Percentiles rank a stretch among this genome's conserved stretches.
These are phyloP conservation scores for Trichomycterus rosablanca DNA, from an alignment of 2,113 vertebrate genomes.

Conservation along the genomic window DNA sequence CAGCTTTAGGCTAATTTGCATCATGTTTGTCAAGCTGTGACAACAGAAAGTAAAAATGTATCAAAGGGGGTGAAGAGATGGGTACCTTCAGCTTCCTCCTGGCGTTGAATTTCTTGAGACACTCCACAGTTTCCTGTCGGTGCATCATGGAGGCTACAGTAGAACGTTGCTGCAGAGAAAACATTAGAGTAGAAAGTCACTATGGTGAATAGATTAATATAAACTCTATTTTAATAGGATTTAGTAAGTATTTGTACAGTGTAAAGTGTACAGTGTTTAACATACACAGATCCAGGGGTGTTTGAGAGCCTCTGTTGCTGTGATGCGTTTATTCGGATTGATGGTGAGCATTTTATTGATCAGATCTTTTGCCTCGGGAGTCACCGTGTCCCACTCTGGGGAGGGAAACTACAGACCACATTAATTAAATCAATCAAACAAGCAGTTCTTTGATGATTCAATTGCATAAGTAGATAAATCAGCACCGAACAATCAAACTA, in stretches of 20 bases:
- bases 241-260: too few species aligned
- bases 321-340: constrained; percentile 94
- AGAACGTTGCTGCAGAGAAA: constrained; percentile 82
- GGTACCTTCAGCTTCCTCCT: constrained; percentile 94
- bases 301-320: constrained; percentile 88
- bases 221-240: too few species aligned
- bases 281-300: constrained; percentile 98
- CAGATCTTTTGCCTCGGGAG: constrained; percentile 96
- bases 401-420: constrained; percentile 81
- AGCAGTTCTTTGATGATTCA: neutral
- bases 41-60: too few species aligned
- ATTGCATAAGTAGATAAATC: too few species aligned
- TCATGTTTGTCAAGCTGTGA: too few species aligned
- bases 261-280: too few species aligned
- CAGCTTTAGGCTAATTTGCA: too few species aligned
- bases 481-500: too few species aligned
- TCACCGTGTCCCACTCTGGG: constrained; percentile 98
- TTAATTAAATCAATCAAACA: neutral
- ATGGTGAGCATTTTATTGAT: constrained; percentile 99
- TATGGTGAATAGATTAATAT: too few species aligned
- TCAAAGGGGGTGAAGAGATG: too few species aligned
- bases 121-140: constrained; percentile 97
- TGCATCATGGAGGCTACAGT: constrained; percentile 99
- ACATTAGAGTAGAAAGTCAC: neutral
- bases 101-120: constrained; percentile 97